These are phyloP conservation scores for Parauchenoglanis ngamensis DNA, from an alignment of 2,797 vertebrate genomes.

Conservation along the genomic window DNA sequence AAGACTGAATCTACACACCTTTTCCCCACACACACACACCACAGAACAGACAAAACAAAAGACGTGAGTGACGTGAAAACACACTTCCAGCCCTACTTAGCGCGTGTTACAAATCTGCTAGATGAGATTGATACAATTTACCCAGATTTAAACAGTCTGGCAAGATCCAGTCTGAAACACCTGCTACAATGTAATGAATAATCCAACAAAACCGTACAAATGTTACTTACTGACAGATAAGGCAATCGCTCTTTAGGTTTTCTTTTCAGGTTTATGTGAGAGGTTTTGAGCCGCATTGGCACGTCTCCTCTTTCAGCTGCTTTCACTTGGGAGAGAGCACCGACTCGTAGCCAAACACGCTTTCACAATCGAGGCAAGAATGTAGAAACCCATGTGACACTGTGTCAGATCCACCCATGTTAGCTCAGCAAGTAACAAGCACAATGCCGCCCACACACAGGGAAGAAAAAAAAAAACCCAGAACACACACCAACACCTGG, in stretches of 20 bases:
- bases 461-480: neutral
- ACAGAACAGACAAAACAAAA: neutral
- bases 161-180: neutral
- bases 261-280: neutral
- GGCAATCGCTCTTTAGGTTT: neutral
- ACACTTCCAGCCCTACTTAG: neutral
- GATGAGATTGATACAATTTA: neutral
- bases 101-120: too few species aligned
- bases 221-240: constrained; percentile 3
- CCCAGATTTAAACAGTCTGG: neutral
- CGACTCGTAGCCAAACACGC: constrained; percentile 12
- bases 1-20: neutral
- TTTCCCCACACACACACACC: neutral
- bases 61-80: neutral
- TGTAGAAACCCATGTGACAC: constrained; percentile 47
- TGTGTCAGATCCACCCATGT: constrained; percentile 50
- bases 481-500: constrained; percentile 36
- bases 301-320: neutral
- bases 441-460: constrained; percentile 28
- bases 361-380: constrained; percentile 45
- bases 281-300: constrained; percentile 12
- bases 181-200: neutral
- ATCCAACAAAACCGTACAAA: neutral
- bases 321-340: neutral
- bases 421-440: constrained; percentile 53